A percentile compares a stretch with the other conserved stretches of the same genome.
These are phyloP conservation scores for Colius striatus DNA, from an alignment of 2,113 vertebrate genomes.

Conservation along the genomic window DNA sequence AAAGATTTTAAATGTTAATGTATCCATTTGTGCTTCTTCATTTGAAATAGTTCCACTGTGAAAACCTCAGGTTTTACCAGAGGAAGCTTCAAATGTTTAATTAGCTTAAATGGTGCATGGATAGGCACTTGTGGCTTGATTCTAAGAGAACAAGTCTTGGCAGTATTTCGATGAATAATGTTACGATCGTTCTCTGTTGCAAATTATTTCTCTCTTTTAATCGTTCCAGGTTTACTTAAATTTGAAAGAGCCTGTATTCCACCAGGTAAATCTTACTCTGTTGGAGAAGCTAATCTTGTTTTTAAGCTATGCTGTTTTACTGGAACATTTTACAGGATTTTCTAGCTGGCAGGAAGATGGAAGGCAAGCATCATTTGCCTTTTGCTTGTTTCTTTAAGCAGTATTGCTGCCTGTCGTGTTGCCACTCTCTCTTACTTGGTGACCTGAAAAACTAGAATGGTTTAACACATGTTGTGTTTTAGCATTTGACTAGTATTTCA, in stretches of 20 bases:
- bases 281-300: background rate
- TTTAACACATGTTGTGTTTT: background rate
- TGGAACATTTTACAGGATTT: background rate
- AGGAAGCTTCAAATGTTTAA: background rate
- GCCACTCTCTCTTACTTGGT: background rate
- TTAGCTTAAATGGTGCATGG: background rate
- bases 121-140: background rate
- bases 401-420: background rate
- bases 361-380: background rate
- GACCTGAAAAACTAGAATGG: background rate
- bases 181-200: background rate
- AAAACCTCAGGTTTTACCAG: background rate
- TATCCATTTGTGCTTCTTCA: background rate
- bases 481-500: background rate
- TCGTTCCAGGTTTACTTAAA: slow-evolving; percentile 89
- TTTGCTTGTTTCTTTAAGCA: background rate
- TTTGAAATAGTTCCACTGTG: background rate
- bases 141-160: background rate
- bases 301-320: background rate
- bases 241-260: slow-evolving; percentile 96
- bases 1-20: background rate
- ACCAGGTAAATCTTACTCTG: slow-evolving; percentile 86
- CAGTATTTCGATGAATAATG: background rate
- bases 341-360: background rate
- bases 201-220: slow-evolving; percentile 36